Conservation (phyloP, 2,113 vertebrate species). For the Prunella fulvescens region DNA sequence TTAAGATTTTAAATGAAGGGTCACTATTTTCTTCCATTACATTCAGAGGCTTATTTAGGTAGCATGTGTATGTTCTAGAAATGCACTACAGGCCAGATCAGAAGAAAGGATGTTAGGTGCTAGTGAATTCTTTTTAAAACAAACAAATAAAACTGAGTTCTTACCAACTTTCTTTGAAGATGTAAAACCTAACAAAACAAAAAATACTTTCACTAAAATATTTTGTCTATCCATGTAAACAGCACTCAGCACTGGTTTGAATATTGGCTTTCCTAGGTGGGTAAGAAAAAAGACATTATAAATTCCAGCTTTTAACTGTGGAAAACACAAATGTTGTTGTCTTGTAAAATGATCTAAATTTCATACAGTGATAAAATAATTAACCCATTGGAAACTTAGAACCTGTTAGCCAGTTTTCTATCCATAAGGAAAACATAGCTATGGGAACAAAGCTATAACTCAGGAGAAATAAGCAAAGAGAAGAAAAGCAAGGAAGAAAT, state of each 20-base stretch:
- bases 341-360: background rate
- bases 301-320: background rate
- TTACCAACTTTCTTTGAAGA: conserved; percentile 38
- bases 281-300: background rate
- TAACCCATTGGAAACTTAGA: background rate
- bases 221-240: background rate
- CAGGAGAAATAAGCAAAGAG: background rate
- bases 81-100: background rate
- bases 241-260: background rate
- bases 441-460: background rate
- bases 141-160: background rate
- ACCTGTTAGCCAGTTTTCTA: background rate
- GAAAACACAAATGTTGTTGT: background rate
- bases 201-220: background rate
- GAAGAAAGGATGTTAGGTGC: background rate
- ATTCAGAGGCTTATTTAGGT: background rate
- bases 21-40: background rate
- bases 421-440: background rate
- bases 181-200: conserved; percentile 16
- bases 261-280: background rate
- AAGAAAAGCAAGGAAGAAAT: background rate
- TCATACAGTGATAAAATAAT: background rate
- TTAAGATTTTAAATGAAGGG: background rate
- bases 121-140: background rate
- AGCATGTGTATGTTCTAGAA: background rate